These are phyloP conservation scores for Nowickia ferox DNA, from an alignment of 2,888 invertebrate species.

Conservation along the genomic window DNA sequence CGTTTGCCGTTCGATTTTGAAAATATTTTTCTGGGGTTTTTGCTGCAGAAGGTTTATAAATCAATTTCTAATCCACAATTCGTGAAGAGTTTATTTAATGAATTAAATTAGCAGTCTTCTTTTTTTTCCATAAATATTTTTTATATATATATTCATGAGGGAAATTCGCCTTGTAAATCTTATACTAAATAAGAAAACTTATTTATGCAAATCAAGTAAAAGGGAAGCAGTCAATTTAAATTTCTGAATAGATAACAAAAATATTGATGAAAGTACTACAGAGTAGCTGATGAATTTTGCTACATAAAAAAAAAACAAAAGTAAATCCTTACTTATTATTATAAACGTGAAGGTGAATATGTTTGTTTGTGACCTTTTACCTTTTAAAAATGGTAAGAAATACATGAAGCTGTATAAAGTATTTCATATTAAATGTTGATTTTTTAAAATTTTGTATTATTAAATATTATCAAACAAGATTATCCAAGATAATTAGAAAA, in stretches of 20 bases:
- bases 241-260: not conserved
- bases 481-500: no score
- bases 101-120: conserved; percentile 68
- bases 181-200: not conserved
- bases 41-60: conserved; percentile 63
- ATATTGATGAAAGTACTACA: not conserved
- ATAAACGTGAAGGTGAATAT: no score
- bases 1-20: conserved; percentile 31
- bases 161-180: not conserved
- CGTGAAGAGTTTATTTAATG: conserved; percentile 71
- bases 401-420: no score
- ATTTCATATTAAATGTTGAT: not conserved
- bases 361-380: no score
- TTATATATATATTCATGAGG: conserved; percentile 14
- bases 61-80: conserved; percentile 72
- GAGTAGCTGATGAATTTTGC: not conserved
- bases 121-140: not conserved
- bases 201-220: not conserved
- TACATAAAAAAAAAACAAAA: no score
- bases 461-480: no score
- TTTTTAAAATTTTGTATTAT: no score
- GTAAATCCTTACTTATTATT: no score
- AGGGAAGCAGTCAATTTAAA: not conserved
- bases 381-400: no score
- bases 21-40: conserved; percentile 21